Base-by-base conservation (phyloP, 2,888 invertebrate species). In the Limnephilus marmoratus region DNA sequence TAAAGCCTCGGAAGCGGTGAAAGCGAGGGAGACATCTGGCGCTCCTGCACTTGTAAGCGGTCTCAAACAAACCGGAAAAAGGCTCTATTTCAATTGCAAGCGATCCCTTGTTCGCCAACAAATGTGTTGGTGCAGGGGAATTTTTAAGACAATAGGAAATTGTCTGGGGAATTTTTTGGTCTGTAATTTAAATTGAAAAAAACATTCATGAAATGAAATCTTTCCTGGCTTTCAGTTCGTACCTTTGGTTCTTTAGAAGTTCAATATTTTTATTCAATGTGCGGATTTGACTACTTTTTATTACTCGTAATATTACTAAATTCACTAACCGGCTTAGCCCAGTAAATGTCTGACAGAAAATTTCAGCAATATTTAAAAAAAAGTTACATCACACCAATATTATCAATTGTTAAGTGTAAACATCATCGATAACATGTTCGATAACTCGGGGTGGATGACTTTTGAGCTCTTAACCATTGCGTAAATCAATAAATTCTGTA, bases 11-110 rank as follows among this genome's bases (percentile, higher is more conserved):
- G 45, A 85, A 53, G 68, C 68, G 37, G 45, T 49, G 83, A 83
- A 85, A 68, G 68, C 68, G 37, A n/a, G 85, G 83, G 34, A 41
- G 85, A 85, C 83, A 83, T 53, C 85, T 90, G 85, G n/a, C 83
- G 90, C 85, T 45, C 68, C 68, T 85, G 90, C 90, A 90, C 90
- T 90, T 90, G 90, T 90, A 85, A 90, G 90, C 90, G 90, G 85
- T 90, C 90, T 90, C 90, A 90, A 90, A 90, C 90, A 90, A 90
- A 90, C 90, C 85, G 90, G 81, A 85, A 90, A 90, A 90, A 90
- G 68, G 85, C 90, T 90, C 85, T 90, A 85, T 90, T 85, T 90
- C 90, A 90, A 90, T 90, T 90, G 90, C 90, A 82, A 85, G 53
- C 49, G 68, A 90, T 53, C 82, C 68, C 68, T 80, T 90, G 85